phyloP scores from a whole-genome alignment of 2,113 vertebrate genomes.

The Corythaeola cristata region DNA sequence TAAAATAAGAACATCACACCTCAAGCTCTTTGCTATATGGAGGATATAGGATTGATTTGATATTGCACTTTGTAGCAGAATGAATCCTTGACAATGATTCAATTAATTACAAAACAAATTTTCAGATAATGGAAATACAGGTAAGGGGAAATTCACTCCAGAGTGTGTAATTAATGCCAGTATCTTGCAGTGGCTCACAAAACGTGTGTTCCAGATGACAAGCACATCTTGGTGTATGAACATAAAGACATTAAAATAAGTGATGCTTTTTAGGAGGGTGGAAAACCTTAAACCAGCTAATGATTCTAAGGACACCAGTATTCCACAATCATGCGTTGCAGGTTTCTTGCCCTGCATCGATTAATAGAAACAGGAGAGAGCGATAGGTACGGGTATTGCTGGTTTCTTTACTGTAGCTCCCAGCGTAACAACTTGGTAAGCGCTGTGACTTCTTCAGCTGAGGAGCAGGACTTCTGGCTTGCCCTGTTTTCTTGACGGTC shows the following conservation, averaged over 20 bases:
- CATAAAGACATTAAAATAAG: background rate
- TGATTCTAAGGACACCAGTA: background rate
- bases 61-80: background rate
- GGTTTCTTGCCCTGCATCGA: background rate
- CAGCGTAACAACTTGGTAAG: background rate
- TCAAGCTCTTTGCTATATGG: background rate
- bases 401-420: background rate
- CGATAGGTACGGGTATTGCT: background rate
- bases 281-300: background rate
- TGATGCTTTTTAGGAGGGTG: background rate
- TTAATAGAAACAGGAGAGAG: background rate
- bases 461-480: background rate
- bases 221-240: background rate
- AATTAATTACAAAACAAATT: background rate
- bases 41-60: background rate
- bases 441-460: background rate
- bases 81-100: background rate
- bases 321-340: background rate
- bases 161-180: background rate
- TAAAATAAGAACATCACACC: background rate
- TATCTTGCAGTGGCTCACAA: background rate
- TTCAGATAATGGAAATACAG: accelerated
- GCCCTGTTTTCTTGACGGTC: background rate
- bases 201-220: background rate
- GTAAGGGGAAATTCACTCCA: background rate